These are phyloP conservation scores for Euplagia quadripunctaria DNA, from an alignment of 2,888 invertebrate species.

Conservation along the genomic window DNA sequence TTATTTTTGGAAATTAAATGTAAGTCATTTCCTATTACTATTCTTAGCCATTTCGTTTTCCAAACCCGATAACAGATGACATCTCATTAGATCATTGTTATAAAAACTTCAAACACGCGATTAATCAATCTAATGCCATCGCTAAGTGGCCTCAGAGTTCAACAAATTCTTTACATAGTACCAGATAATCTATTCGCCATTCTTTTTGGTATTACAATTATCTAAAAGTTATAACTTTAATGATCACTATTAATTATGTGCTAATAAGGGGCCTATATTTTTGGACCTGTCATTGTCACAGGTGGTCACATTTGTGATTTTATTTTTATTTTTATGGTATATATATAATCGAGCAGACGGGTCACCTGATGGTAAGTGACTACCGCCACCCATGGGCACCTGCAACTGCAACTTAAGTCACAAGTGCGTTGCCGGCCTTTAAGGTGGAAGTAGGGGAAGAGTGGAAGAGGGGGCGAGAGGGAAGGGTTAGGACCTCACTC, in stretches of 20 bases:
- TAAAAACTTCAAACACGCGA: not conserved
- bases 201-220: slow-evolving; percentile 19
- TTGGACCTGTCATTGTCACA: too few relatives aligned
- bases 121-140: not conserved
- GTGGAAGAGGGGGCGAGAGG: too few relatives aligned
- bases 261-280: slow-evolving; percentile 39
- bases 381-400: too few relatives aligned
- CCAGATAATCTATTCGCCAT: slow-evolving; percentile 30
- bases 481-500: too few relatives aligned
- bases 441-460: too few relatives aligned
- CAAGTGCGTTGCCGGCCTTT: too few relatives aligned
- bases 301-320: too few relatives aligned
- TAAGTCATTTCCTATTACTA: not conserved
- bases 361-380: too few relatives aligned
- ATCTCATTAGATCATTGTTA: not conserved
- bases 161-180: slow-evolving; percentile 26
- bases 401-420: too few relatives aligned
- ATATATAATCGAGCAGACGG: too few relatives aligned
- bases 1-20: not conserved
- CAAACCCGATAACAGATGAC: not conserved
- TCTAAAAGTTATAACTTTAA: slow-evolving; percentile 19
- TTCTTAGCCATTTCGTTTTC: not conserved
- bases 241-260: slow-evolving; percentile 40
- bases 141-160: slow-evolving; percentile 17
- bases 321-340: too few relatives aligned